These are phyloP conservation scores for Latheticus oryzae DNA, from an alignment of 2,888 invertebrate species.

Conservation along the genomic window DNA sequence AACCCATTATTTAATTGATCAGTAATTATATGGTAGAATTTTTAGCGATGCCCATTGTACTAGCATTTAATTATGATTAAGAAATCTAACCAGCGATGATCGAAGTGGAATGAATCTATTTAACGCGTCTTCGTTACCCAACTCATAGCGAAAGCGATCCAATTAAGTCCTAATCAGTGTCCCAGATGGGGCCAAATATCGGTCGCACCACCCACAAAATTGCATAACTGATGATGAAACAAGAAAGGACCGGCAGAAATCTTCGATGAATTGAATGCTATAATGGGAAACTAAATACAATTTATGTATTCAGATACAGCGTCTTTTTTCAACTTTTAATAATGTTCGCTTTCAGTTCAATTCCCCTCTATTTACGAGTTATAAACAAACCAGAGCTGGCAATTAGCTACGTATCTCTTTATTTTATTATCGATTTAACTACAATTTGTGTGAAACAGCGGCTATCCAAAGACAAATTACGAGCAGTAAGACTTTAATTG, in stretches of 20 bases:
- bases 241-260: no score
- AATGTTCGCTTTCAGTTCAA: neutral
- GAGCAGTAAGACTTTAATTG: conserved; percentile 13
- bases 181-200: conserved; percentile 17
- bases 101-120: conserved; percentile 9
- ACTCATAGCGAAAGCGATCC: conserved; percentile 14
- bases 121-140: conserved; percentile 26
- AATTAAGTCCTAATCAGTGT: conserved; percentile 19
- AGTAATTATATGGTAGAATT: conserved; percentile 37
- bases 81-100: conserved; percentile 13
- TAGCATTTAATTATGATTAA: conserved; percentile 28
- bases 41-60: conserved; percentile 27
- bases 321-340: neutral
- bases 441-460: conserved; percentile 20
- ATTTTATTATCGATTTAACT: conserved; percentile 14
- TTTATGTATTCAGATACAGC: no score
- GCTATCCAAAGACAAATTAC: conserved; percentile 9
- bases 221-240: no score
- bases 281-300: no score
- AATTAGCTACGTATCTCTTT: conserved; percentile 10
- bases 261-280: no score
- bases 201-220: conserved; percentile 18
- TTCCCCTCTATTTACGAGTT: conserved; percentile 27
- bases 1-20: conserved; percentile 42
- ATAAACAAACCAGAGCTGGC: conserved; percentile 28